A percentile compares a stretch with the other conserved stretches of the same genome.
These are phyloP conservation scores for Equus przewalskii DNA, from an alignment of 2,113 vertebrate species.

Conservation along the genomic window DNA sequence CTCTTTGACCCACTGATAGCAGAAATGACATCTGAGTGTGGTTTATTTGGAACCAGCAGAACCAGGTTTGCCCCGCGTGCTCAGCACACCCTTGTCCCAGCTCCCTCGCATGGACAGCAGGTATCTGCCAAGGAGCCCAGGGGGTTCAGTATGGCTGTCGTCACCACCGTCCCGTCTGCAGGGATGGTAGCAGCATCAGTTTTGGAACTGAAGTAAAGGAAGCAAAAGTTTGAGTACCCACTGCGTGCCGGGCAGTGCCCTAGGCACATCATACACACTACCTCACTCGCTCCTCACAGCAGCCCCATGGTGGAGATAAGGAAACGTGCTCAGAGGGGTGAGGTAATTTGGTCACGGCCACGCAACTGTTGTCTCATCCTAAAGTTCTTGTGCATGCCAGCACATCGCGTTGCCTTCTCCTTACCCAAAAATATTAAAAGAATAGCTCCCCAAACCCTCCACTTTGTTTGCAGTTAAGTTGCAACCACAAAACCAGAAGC, in stretches of 20 bases:
- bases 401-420: neutral
- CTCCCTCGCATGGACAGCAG: neutral
- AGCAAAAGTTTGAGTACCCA: neutral
- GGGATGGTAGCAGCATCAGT: neutral
- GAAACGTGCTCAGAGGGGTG: neutral
- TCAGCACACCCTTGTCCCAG: neutral
- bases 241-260: rapidly evolving
- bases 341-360: neutral
- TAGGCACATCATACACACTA: rapidly evolving
- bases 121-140: rapidly evolving
- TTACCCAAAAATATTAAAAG: neutral
- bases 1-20: neutral
- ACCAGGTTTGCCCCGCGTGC: rapidly evolving
- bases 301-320: neutral
- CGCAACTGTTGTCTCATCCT: neutral
- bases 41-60: neutral
- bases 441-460: neutral
- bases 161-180: neutral
- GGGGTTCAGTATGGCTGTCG: neutral
- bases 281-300: neutral
- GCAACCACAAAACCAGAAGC: neutral
- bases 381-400: neutral
- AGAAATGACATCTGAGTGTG: neutral
- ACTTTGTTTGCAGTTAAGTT: conserved; percentile 22
- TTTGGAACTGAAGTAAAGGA: neutral